Conservation (phyloP, 2,113 vertebrate species). For the Pterocles burchelli region DNA sequence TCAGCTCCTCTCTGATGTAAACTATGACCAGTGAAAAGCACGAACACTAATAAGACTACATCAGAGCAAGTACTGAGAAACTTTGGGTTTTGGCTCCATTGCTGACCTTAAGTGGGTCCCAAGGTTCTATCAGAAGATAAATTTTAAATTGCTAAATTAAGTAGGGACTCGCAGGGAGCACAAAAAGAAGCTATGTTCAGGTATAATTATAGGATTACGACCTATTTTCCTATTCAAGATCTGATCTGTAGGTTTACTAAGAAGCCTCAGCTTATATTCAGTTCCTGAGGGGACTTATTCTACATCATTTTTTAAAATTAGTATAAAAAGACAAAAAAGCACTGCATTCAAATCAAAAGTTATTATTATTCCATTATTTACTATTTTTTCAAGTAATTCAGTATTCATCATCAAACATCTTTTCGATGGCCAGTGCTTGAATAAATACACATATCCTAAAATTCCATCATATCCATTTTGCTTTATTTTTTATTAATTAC, state of each 20-base stretch:
- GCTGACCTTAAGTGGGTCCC: background rate
- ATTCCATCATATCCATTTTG: background rate
- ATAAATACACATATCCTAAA: background rate
- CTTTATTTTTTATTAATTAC: background rate
- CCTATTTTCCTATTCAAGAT: background rate
- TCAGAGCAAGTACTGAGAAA: background rate
- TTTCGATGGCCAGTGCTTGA: background rate
- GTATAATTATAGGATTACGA: background rate
- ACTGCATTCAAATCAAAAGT: background rate
- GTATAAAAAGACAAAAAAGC: background rate
- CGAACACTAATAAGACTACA: background rate
- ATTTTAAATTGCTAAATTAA: slow-evolving; percentile 43
- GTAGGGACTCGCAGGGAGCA: background rate
- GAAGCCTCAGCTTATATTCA: background rate
- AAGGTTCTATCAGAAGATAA: background rate
- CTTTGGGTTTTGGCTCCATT: background rate
- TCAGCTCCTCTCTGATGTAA: background rate
- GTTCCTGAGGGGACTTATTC: background rate
- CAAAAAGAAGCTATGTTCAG: background rate
- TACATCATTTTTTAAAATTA: background rate
- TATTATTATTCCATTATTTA: background rate
- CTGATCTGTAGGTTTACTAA: background rate
- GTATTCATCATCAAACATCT: background rate
- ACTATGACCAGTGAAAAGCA: background rate
- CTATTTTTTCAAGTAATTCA: background rate